Percentiles rank a stretch among this genome's conserved stretches.
These are phyloP conservation scores for Melanotaenia pygmaea DNA, from an alignment of 2,797 vertebrate species.

Conservation along the genomic window DNA sequence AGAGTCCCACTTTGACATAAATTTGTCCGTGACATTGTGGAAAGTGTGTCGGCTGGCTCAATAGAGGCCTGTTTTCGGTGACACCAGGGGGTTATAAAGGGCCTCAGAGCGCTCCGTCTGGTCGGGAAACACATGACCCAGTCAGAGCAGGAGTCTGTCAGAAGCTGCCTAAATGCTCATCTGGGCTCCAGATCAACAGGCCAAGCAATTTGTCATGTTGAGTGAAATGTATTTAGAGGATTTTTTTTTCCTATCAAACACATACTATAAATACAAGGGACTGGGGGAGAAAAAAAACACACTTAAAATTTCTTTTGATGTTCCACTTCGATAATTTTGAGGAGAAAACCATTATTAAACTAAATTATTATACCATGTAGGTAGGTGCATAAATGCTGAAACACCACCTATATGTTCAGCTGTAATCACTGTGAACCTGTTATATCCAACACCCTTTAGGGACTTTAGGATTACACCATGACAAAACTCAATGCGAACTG, in stretches of 20 bases:
- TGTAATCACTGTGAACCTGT: neutral
- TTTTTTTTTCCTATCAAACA: neutral
- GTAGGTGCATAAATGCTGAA: neutral
- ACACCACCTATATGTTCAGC: neutral
- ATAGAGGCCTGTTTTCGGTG: slow-evolving; percentile 55
- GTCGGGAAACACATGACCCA: slow-evolving; percentile 57
- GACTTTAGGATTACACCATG: neutral
- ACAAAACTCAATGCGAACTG: neutral
- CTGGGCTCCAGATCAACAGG: slow-evolving; percentile 41
- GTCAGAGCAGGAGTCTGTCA: slow-evolving; percentile 34
- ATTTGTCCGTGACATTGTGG: slow-evolving; percentile 59
- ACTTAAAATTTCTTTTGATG: neutral
- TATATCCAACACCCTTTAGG: neutral
- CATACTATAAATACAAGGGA: neutral
- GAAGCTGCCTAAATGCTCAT: slow-evolving; percentile 11
- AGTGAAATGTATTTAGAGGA: slow-evolving; percentile 31
- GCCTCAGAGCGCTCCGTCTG: neutral
- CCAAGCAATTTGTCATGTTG: slow-evolving; percentile 32
- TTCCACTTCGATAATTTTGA: neutral
- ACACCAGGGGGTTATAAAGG: slow-evolving; percentile 11
- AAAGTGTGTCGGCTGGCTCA: slow-evolving; percentile 60
- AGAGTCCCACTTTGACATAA: slow-evolving; percentile 53
- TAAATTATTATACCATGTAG: neutral
- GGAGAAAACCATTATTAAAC: neutral
- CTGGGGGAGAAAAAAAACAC: neutral